Conservation (phyloP, 2,888 invertebrate genomes). For the Amblyteles armatorius region DNA sequence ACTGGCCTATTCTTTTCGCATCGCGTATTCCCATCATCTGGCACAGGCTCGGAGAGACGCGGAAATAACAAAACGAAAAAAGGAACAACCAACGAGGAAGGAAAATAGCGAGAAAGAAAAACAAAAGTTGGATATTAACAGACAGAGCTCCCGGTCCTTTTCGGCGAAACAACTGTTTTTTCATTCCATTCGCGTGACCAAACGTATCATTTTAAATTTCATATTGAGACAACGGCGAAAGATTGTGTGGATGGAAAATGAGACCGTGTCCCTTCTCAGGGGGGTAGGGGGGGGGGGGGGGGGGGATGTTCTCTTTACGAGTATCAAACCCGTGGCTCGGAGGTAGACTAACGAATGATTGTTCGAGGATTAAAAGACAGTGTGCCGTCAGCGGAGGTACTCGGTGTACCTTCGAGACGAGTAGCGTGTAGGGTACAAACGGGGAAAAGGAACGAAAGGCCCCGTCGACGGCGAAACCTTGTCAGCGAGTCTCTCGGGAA, state of each 20-base stretch:
- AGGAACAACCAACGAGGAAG: slow-evolving; percentile 24
- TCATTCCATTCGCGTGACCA: not conserved
- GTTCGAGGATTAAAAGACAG: slow-evolving; percentile 79
- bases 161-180: not conserved
- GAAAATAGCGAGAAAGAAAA: slow-evolving; percentile 28
- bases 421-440: slow-evolving; percentile 26
- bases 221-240: not conserved
- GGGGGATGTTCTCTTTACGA: slow-evolving; percentile 2
- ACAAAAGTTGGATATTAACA: slow-evolving; percentile 44
- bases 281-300: not conserved
- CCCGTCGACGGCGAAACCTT: slow-evolving; percentile 74
- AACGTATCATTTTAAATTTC: not conserved
- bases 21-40: slow-evolving; percentile 56
- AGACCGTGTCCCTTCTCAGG: not conserved
- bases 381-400: slow-evolving; percentile 75
- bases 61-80: slow-evolving; percentile 1
- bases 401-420: slow-evolving; percentile 58
- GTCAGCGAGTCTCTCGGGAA: slow-evolving; percentile 74
- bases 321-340: slow-evolving; percentile 1
- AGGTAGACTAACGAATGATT: slow-evolving; percentile 79
- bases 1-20: slow-evolving; percentile 47
- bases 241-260: not conserved
- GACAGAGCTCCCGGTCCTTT: not conserved
- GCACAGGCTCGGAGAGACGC: slow-evolving; percentile 18
- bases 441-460: slow-evolving; percentile 70